phyloP scores from a whole-genome alignment of 2,888 invertebrate species.

The Seira ritae region DNA sequence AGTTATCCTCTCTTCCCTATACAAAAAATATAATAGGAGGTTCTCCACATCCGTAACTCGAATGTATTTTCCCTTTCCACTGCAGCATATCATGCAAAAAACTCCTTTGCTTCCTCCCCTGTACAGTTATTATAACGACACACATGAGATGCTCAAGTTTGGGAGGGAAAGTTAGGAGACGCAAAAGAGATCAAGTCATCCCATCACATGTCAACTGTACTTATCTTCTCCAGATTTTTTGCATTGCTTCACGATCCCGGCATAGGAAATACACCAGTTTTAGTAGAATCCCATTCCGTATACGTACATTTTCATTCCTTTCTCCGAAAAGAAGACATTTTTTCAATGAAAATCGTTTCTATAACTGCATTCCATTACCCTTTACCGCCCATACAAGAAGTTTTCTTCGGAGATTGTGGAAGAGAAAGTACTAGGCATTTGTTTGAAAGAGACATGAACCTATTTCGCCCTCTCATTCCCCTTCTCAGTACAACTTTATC shows the following conservation, averaged over 20 bases:
- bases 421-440: too few species aligned
- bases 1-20: background rate
- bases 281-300: background rate
- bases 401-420: background rate
- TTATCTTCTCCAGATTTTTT: slow-evolving; percentile 7
- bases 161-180: background rate
- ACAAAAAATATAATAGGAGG: background rate
- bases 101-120: background rate
- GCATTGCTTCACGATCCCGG: background rate
- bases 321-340: background rate
- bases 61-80: background rate
- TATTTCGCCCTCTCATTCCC: too few species aligned
- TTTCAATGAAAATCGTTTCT: background rate
- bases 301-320: background rate
- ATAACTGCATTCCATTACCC: background rate
- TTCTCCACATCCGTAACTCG: background rate
- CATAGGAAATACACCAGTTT: background rate
- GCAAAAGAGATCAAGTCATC: slow-evolving; percentile 28
- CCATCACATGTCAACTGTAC: slow-evolving; percentile 40
- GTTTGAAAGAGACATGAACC: too few species aligned
- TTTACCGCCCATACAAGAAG: background rate
- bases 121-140: background rate
- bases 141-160: background rate
- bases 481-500: background rate
- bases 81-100: too few species aligned